Base-by-base conservation (phyloP, 2,797 vertebrate genomes). In the Danio choprae region DNA sequence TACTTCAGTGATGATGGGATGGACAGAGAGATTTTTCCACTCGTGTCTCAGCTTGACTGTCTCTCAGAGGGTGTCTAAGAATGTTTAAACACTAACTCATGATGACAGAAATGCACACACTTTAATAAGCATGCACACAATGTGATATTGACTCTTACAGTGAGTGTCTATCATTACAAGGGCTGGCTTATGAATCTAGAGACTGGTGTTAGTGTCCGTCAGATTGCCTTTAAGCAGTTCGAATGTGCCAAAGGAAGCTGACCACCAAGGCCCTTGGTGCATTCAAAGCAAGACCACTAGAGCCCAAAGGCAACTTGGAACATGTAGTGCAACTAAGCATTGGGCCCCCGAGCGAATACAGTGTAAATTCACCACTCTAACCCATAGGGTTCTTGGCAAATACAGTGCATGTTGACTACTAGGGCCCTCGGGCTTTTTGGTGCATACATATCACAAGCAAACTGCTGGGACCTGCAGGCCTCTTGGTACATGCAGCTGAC, bases 81-180 rank as follows among this genome's bases (percentile, higher is more conserved):
- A 87, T 88, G 89, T 90, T 91, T 84, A 90, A 89, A 90, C 86
- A 79, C 68, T n/a, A 78, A 38, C 74, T 48, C 71, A 84, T 75
- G 62, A 79, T 11, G 59, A 81, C 81, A 58, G 44, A 83, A 62
- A 59, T 55, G 81, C 9, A 22, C 82, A 85, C 80, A 83, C 63
- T 86, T 4, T n/a, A 53, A 64, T n/a, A 18, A 13, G 4, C 50
- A 60, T 6, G 53, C 29, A 20, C 16, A 67, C 38, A 76, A 15
- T 13, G 38, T 55, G 15, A 56, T 65, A 56, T 58, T 46, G 16
- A 40, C 16, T 58, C 16, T 38, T 22, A 56, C 7, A n/a, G 11
- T 41, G 16, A 50, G n/a, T 64, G 36, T 63, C 10, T 60, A 5
- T 11, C 43, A 67, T 67, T 29, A 20, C 20, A 48, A 29, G 9